Conservation (phyloP, 2,797 vertebrate species). For the Sarcoramphus papa region DNA sequence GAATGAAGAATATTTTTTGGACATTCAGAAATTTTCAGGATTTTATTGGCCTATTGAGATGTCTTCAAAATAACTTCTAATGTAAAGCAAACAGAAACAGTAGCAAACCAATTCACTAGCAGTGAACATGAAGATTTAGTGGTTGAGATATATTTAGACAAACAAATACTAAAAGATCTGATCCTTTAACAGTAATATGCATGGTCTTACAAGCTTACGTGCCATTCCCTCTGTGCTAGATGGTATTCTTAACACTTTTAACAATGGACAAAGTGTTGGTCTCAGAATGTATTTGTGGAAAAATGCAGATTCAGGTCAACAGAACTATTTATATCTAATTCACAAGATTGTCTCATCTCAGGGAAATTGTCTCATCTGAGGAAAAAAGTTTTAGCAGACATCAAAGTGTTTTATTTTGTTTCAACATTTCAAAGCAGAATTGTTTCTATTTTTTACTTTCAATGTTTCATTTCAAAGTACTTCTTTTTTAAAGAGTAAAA, state of each 20-base stretch:
- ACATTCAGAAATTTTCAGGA: neutral
- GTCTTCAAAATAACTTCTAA: neutral
- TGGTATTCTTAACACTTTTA: neutral
- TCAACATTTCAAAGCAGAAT: constrained; percentile 51
- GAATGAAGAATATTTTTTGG: neutral
- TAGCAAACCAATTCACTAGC: neutral
- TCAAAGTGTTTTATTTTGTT: neutral
- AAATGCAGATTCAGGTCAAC: constrained; percentile 31
- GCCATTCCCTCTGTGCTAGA: neutral
- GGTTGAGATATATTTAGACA: neutral
- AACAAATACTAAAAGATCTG: neutral
- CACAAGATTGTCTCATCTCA: neutral
- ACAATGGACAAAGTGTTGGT: neutral
- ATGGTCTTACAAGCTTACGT: neutral
- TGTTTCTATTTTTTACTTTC: constrained; percentile 33
- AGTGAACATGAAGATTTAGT: fast-evolving
- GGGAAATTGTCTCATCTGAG: neutral
- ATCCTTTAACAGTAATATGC: neutral
- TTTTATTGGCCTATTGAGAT: neutral
- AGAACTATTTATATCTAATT: constrained; percentile 44
- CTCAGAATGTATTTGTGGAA: neutral
- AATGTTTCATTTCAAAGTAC: constrained; percentile 38
- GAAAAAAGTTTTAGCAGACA: neutral
- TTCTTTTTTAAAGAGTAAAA: constrained; percentile 21
- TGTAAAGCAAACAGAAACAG: neutral